Evolutionary conservation across 2,797 vertebrate species (phyloP).

Genomic region (Ctenosaura bakeri): DNA sequence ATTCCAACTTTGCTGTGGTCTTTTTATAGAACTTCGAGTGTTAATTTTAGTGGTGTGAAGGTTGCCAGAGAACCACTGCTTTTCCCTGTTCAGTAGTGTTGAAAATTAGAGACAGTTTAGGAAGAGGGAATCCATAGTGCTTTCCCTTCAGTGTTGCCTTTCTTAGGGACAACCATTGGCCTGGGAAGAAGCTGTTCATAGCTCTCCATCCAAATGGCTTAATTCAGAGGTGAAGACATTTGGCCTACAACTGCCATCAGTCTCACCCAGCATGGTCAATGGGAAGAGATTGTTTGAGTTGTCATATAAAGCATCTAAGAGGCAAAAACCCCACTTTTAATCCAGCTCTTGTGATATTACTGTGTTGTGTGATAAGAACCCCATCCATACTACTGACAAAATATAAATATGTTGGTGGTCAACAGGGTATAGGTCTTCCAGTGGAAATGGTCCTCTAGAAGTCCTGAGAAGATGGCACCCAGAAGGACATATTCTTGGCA

Average conservation of each 20-base stretch:
- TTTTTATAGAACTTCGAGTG: not conserved
- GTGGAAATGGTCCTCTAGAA: not conserved
- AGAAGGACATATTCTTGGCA: not conserved
- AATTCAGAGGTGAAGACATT: not conserved
- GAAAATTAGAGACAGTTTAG: not conserved
- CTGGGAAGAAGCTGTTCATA: not conserved
- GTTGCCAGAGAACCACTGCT: not conserved
- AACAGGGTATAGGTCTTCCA: not conserved
- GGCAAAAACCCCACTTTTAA: not conserved
- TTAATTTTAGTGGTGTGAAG: not conserved
- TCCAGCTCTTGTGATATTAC: not conserved
- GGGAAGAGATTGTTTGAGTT: not conserved
- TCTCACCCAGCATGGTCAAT: too few species aligned
- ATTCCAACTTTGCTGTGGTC: not conserved
- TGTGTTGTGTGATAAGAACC: not conserved
- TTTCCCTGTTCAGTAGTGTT: not conserved
- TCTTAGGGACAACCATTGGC: not conserved
- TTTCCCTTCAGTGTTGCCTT: not conserved
- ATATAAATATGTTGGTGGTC: not conserved
- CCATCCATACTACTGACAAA: too few species aligned
- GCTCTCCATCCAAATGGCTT: not conserved
- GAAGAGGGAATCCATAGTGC: not conserved
- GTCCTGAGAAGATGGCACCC: not conserved
- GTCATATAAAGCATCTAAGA: not conserved
- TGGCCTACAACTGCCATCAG: not conserved